Evolutionary conservation across 2,113 vertebrate species (phyloP).

Genomic region (Vidua macroura): DNA sequence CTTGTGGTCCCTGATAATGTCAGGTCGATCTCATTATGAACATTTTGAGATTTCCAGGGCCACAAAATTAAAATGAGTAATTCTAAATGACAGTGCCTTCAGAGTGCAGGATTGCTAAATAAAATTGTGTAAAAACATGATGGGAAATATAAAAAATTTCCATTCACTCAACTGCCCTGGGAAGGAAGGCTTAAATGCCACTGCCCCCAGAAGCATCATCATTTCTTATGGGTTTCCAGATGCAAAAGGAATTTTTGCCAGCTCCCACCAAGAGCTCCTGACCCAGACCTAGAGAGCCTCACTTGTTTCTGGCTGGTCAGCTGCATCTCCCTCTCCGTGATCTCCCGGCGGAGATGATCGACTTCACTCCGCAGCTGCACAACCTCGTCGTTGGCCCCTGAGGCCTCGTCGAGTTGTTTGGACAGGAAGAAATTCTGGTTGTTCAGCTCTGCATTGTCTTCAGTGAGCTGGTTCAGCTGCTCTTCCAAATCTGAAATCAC

Average conservation of each 20-base stretch:
- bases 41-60: not conserved
- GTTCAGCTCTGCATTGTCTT: conserved; percentile 96
- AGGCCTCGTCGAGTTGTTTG: conserved; percentile 95
- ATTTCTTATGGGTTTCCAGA: not conserved
- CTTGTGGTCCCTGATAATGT: conserved; percentile 8
- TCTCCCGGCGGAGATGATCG: conserved; percentile 92
- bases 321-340: conserved; percentile 96
- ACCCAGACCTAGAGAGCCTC: not conserved
- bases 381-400: conserved; percentile 88
- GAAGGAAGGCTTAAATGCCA: not conserved
- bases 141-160: not conserved
- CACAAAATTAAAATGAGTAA: not conserved
- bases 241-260: not conserved
- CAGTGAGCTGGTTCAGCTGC: conserved; percentile 90
- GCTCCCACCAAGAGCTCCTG: not conserved
- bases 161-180: not conserved
- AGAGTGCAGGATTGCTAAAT: not conserved
- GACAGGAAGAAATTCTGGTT: conserved; percentile 97
- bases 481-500: conserved; percentile 98
- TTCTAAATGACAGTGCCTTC: not conserved
- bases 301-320: conserved; percentile 98
- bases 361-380: conserved; percentile 91
- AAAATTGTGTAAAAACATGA: not conserved
- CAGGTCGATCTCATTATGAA: not conserved
- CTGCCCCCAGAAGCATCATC: not conserved